These are phyloP conservation scores for Gopherus evgoodei DNA, from an alignment of 2,113 vertebrate genomes.

Conservation along the genomic window DNA sequence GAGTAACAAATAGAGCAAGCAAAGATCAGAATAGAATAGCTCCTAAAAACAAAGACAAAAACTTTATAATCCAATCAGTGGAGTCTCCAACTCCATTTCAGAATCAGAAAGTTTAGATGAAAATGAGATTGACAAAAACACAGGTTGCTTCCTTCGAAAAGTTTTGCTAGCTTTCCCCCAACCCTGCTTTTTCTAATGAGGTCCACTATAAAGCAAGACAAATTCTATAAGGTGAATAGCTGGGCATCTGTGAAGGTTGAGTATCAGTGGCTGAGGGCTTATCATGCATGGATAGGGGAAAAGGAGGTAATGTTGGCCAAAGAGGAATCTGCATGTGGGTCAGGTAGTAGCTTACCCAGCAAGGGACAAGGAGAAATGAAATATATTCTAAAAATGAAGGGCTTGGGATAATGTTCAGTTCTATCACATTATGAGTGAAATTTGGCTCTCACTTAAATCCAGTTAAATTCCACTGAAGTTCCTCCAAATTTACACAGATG, in stretches of 20 bases:
- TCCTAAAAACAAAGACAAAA: background rate
- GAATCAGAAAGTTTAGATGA: rapidly evolving
- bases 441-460: background rate
- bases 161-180: background rate
- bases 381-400: background rate
- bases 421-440: background rate
- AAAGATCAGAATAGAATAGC: background rate
- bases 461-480: background rate
- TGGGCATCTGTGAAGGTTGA: background rate
- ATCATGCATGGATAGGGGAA: background rate
- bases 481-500: background rate
- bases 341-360: background rate
- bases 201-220: background rate
- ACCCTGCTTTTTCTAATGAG: background rate
- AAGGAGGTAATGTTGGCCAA: background rate
- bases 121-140: background rate
- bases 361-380: background rate
- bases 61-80: background rate
- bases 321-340: background rate
- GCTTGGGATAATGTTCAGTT: background rate
- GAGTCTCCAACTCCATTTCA: background rate
- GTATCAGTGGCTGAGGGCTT: background rate
- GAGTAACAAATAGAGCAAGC: background rate
- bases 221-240: background rate
- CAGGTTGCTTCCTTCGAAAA: background rate